A percentile compares a stretch with the other conserved stretches of the same genome.
These are phyloP conservation scores for Molorchus minor DNA, from an alignment of 2,888 invertebrate genomes.

Conservation along the genomic window DNA sequence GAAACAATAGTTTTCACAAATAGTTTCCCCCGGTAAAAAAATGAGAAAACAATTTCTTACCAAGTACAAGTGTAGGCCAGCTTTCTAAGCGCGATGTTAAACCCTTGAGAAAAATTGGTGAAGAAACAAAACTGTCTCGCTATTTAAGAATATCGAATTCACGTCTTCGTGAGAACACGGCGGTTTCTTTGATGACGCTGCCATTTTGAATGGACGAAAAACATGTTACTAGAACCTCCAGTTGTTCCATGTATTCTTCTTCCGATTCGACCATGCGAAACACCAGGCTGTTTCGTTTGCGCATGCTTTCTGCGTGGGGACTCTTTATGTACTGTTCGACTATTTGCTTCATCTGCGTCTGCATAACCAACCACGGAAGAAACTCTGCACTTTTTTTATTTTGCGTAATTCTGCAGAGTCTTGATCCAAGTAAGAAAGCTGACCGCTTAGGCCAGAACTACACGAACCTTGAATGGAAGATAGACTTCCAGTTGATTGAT, in stretches of 20 bases:
- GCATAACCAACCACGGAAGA: slow-evolving; percentile 93
- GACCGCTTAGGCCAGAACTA: slow-evolving; percentile 48
- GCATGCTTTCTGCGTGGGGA: slow-evolving; percentile 93
- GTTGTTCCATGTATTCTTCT: slow-evolving; percentile 91
- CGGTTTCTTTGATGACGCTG: slow-evolving; percentile 91
- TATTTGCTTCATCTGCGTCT: slow-evolving; percentile 91
- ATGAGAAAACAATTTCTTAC: too few species aligned
- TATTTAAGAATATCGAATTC: slow-evolving; percentile 92
- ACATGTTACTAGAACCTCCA: slow-evolving; percentile 85
- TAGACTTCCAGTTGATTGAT: slow-evolving; percentile 54
- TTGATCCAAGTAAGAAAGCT: slow-evolving; percentile 56
- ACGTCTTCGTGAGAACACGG: slow-evolving; percentile 94
- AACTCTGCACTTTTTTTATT: slow-evolving; percentile 90
- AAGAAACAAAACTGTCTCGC: slow-evolving; percentile 89
- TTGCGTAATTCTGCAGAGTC: slow-evolving; percentile 83
- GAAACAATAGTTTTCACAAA: too few species aligned
- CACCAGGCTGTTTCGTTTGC: slow-evolving; percentile 88
- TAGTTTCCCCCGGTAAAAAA: too few species aligned
- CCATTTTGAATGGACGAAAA: slow-evolving; percentile 93
- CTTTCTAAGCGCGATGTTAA: slow-evolving; percentile 90
- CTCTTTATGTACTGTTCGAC: slow-evolving; percentile 94
- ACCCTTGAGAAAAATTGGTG: slow-evolving; percentile 95
- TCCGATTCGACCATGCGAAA: slow-evolving; percentile 94
- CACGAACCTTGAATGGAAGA: slow-evolving; percentile 48
- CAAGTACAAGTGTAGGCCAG: slow-evolving; percentile 92